Conservation (phyloP, 2,797 vertebrate species). For the Gadopsis bispinosus region DNA sequence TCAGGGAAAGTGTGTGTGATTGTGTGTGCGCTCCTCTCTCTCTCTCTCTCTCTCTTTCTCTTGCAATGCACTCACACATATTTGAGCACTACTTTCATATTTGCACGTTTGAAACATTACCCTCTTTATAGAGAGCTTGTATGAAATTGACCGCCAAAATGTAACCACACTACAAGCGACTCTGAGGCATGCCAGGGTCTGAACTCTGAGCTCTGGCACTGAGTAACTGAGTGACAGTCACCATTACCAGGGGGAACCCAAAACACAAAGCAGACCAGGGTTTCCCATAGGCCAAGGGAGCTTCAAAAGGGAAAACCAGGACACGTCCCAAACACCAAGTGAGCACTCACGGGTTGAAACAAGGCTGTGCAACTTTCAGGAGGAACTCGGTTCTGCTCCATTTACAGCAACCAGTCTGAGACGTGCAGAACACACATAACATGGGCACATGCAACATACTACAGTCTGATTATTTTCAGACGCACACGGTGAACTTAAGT, state of each 20-base stretch:
- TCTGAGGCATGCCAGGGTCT: slow-evolving; percentile 61
- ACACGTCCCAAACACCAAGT: slow-evolving; percentile 64
- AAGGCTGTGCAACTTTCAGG: slow-evolving; percentile 67
- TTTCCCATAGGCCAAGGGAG: slow-evolving; percentile 51
- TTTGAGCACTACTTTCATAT: slow-evolving; percentile 48
- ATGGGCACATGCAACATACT: slow-evolving; percentile 18
- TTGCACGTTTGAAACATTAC: slow-evolving; percentile 72
- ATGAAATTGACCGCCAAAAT: slow-evolving; percentile 52
- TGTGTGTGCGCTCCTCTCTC: slow-evolving; percentile 30
- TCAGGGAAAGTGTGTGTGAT: slow-evolving; percentile 60
- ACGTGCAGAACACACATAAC: slow-evolving; percentile 37
- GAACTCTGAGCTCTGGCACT: slow-evolving; percentile 70
- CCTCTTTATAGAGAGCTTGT: slow-evolving; percentile 51
- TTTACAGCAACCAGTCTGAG: slow-evolving; percentile 37
- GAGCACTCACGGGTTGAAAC: slow-evolving; percentile 61
- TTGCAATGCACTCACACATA: slow-evolving; percentile 18
- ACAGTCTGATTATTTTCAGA: slow-evolving; percentile 48
- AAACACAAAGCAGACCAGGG: slow-evolving; percentile 78
- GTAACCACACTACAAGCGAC: slow-evolving; percentile 59
- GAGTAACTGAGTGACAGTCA: slow-evolving; percentile 76
- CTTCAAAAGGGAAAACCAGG: slow-evolving; percentile 65
- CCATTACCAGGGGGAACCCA: slow-evolving; percentile 70
- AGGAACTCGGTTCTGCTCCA: slow-evolving; percentile 55
- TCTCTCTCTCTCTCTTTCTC: not conserved
- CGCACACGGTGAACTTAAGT: slow-evolving; percentile 24